Conservation (phyloP, 2,797 vertebrate genomes). For the Taeniopygia guttata region DNA sequence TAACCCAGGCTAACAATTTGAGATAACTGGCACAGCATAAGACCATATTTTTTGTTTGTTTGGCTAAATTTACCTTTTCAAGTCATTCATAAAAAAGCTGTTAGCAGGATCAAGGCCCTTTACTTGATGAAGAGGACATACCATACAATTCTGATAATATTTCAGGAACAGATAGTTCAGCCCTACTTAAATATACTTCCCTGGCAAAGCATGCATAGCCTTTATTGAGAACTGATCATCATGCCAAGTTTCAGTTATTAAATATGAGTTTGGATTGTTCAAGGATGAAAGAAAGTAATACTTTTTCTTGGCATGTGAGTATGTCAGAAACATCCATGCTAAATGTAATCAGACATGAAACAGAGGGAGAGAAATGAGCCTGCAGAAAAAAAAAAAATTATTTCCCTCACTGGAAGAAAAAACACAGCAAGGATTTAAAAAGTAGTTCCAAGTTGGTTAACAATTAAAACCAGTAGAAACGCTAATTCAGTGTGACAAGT, state of each 20-base stretch:
- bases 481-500: background rate
- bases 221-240: background rate
- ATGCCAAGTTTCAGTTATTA: constrained; percentile 16
- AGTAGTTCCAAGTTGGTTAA: constrained; percentile 17
- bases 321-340: constrained; percentile 41
- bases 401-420: constrained; percentile 11
- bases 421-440: background rate
- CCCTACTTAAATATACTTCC: background rate
- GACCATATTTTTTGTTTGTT: background rate
- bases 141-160: background rate
- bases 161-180: background rate
- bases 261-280: background rate
- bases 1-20: background rate
- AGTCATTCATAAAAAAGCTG: background rate
- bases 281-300: constrained; percentile 9
- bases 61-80: background rate
- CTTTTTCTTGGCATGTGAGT: background rate
- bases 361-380: background rate
- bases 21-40: background rate
- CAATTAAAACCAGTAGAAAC: background rate
- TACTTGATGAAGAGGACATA: background rate
- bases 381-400: background rate
- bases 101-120: background rate
- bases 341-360: constrained; percentile 48
- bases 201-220: background rate